phyloP scores from a whole-genome alignment of 2,113 vertebrate species.

The Ictalurus punctatus region DNA sequence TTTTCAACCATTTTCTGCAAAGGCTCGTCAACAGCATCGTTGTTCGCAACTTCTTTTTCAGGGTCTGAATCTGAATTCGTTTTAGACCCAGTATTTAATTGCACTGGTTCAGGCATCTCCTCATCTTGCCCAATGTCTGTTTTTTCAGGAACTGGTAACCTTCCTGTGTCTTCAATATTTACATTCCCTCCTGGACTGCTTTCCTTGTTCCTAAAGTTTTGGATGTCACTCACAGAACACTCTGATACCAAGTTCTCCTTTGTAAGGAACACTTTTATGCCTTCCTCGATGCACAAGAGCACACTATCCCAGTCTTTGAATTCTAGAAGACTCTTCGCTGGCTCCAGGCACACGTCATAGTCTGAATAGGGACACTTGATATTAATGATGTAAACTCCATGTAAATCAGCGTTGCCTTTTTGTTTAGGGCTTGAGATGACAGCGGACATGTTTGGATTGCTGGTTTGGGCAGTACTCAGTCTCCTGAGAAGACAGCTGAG shows the following conservation, averaged over 20 bases:
- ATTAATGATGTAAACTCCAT: conserved; percentile 86
- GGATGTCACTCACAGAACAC: conserved; percentile 74
- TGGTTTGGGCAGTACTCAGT: conserved; percentile 75
- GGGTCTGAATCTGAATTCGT: background rate
- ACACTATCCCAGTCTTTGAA: conserved; percentile 89
- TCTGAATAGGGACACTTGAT: conserved; percentile 82
- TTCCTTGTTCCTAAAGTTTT: conserved; percentile 33
- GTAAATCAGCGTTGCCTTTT: conserved; percentile 76
- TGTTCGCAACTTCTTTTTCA: conserved; percentile 5
- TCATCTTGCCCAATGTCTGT: conserved; percentile 12
- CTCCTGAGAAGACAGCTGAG: conserved; percentile 85
- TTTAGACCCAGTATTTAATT: background rate
- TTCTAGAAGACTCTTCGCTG: conserved; percentile 91
- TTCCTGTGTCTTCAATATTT: background rate
- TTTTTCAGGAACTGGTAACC: background rate
- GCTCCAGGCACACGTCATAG: conserved; percentile 92
- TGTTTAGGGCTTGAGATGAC: conserved; percentile 73
- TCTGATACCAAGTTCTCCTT: conserved; percentile 82
- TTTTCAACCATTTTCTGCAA: background rate
- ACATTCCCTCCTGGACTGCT: conserved; percentile 12
- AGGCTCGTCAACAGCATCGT: background rate
- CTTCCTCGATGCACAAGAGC: conserved; percentile 83
- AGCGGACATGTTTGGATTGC: conserved; percentile 58
- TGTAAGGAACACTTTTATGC: conserved; percentile 83
- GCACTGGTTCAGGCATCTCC: conserved; percentile 3